Conservation (phyloP, 2,113 vertebrate species). For the Oceanodroma tethys region DNA sequence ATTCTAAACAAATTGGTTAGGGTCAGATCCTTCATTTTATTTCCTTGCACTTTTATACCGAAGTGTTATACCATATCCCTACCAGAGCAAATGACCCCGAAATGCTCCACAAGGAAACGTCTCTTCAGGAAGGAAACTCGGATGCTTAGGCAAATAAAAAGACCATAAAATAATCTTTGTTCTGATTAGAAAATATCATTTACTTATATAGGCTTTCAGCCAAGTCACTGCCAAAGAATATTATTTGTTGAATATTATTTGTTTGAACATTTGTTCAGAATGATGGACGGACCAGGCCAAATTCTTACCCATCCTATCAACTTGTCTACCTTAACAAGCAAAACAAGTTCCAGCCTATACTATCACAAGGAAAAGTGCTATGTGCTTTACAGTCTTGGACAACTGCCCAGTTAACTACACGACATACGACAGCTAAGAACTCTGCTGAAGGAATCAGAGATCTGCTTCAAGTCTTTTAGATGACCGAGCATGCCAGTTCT, state of each 20-base stretch:
- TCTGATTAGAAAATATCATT: not conserved
- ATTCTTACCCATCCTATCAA: not conserved
- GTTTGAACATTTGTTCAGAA: not conserved
- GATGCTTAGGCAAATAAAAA: not conserved
- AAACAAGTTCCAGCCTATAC: not conserved
- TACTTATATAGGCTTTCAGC: not conserved
- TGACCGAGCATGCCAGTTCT: not conserved
- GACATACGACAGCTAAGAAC: not conserved
- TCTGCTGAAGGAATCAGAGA: not conserved
- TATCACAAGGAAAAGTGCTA: not conserved
- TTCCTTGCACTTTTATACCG: not conserved
- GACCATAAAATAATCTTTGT: not conserved
- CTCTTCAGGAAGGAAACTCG: not conserved
- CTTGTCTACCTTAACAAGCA: not conserved
- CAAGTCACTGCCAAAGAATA: not conserved
- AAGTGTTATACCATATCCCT: not conserved
- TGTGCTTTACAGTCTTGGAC: not conserved
- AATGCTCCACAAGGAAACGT: not conserved
- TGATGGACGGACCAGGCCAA: not conserved
- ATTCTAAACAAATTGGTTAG: not conserved
- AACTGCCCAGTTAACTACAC: not conserved
- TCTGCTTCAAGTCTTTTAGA: not conserved
- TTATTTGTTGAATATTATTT: not conserved
- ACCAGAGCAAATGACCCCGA: not conserved
- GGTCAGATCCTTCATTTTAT: not conserved